phyloP scores from a whole-genome alignment of 2,113 vertebrate species.

The Colinus virginianus region DNA sequence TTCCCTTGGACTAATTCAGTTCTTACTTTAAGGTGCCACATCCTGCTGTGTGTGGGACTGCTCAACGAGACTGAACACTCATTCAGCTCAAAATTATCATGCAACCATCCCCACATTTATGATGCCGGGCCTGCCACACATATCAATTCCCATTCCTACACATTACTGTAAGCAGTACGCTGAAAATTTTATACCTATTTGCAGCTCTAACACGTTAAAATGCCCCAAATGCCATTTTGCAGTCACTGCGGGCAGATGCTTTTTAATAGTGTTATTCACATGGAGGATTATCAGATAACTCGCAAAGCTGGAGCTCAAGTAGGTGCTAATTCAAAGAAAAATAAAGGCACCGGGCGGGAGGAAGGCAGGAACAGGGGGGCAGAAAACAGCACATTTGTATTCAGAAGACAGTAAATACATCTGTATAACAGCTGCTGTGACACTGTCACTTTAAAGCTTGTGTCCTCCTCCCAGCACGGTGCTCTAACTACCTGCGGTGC shows the following conservation, averaged over 20 bases:
- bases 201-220: neutral
- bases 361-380: neutral
- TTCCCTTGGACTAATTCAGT: neutral
- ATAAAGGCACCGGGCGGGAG: neutral
- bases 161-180: constrained; percentile 3
- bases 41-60: neutral
- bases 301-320: neutral
- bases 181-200: constrained; percentile 12
- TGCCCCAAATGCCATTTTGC: neutral
- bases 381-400: neutral
- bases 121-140: neutral
- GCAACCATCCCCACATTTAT: neutral
- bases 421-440: neutral
- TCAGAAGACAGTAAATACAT: neutral
- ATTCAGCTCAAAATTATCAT: neutral
- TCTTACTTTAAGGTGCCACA: neutral
- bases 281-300: neutral
- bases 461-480: neutral
- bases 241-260: neutral
- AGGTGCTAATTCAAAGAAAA: neutral
- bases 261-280: neutral
- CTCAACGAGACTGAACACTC: neutral
- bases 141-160: neutral
- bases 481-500: neutral
- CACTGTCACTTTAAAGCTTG: neutral